phyloP scores from a whole-genome alignment of 1,140 invertebrate genomes.

The Drosophila azteca region DNA sequence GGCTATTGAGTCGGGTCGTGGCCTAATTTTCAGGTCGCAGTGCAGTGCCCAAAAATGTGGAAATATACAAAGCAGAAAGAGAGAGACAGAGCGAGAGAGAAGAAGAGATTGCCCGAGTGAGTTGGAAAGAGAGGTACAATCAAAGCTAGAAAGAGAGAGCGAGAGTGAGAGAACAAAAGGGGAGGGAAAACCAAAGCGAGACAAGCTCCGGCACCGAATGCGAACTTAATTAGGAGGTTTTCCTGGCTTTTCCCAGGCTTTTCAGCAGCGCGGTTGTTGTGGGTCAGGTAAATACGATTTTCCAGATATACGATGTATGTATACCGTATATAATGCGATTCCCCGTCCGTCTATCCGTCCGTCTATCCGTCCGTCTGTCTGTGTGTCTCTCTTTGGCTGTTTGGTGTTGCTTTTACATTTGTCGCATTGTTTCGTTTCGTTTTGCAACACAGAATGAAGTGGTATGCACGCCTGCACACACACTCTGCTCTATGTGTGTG shows the following conservation, averaged over 20 bases:
- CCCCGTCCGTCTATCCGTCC: conserved; percentile 11
- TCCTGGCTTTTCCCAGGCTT: conserved; percentile 33
- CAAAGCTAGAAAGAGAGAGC: no score
- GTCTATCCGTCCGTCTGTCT: conserved; percentile 25
- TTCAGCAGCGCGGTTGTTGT: conserved; percentile 43
- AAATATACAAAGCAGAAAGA: conserved; percentile 19
- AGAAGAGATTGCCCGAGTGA: conserved; percentile 7
- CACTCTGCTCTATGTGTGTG: not conserved
- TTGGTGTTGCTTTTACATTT: conserved; percentile 5
- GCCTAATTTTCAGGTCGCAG: conserved; percentile 51
- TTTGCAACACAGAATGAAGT: conserved; percentile 23
- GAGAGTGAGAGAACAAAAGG: not conserved
- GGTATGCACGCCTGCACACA: conserved; percentile 27
- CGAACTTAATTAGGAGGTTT: conserved; percentile 73
- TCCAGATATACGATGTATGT: conserved; percentile 8
- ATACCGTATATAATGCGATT: conserved; percentile 46
- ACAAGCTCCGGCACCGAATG: conserved; percentile 20
- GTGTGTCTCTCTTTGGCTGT: conserved; percentile 36
- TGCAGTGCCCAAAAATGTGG: conserved; percentile 35
- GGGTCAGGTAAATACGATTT: conserved; percentile 39
- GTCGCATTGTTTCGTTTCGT: conserved; percentile 30
- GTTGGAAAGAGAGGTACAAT: no score
- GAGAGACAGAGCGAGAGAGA: not conserved
- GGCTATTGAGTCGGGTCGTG: conserved; percentile 39
- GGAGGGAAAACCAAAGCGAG: not conserved